These are phyloP conservation scores for Bryconaethiops microstoma DNA, from an alignment of 2,797 vertebrate species.

Conservation along the genomic window DNA sequence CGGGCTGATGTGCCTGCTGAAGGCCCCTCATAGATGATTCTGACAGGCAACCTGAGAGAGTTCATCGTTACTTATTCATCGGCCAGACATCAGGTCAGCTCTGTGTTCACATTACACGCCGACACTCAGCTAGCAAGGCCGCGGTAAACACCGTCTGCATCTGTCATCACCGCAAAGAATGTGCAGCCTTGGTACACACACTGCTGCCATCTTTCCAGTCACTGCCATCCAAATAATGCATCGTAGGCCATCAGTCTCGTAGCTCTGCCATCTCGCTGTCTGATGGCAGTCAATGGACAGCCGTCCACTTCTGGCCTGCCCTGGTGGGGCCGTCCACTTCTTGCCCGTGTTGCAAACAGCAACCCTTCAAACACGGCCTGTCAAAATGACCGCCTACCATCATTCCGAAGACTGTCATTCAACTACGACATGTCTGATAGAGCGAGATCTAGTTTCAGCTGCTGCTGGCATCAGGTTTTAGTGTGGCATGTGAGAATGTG, in stretches of 20 bases:
- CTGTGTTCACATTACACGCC: slow-evolving; percentile 55
- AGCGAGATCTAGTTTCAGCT: slow-evolving; percentile 35
- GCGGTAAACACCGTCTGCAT: slow-evolving; percentile 31
- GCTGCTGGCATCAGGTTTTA: slow-evolving; percentile 37
- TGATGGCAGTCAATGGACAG: background rate
- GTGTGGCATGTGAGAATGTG: slow-evolving; percentile 27
- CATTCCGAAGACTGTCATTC: background rate
- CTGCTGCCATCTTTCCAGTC: slow-evolving; percentile 21
- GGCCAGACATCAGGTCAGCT: slow-evolving; percentile 60
- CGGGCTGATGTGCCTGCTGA: slow-evolving; percentile 13
- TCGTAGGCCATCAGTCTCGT: background rate
- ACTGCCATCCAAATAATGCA: slow-evolving; percentile 1
- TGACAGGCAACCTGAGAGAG: slow-evolving; percentile 66
- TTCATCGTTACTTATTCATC: slow-evolving; percentile 73
- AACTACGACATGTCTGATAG: slow-evolving; percentile 24
- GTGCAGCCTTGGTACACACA: background rate
- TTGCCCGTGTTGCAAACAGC: background rate
- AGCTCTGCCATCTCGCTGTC: background rate
- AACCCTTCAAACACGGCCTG: background rate
- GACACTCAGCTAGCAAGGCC: slow-evolving; percentile 34
- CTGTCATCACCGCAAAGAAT: slow-evolving; percentile 16
- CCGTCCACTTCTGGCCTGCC: background rate
- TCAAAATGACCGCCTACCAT: slow-evolving; percentile 10
- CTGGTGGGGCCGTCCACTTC: background rate
- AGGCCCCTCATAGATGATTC: slow-evolving; percentile 49